Percentiles rank a stretch among this genome's conserved stretches.
These are phyloP conservation scores for Lepus americanus DNA, from an alignment of 2,113 vertebrate genomes.

Conservation along the genomic window DNA sequence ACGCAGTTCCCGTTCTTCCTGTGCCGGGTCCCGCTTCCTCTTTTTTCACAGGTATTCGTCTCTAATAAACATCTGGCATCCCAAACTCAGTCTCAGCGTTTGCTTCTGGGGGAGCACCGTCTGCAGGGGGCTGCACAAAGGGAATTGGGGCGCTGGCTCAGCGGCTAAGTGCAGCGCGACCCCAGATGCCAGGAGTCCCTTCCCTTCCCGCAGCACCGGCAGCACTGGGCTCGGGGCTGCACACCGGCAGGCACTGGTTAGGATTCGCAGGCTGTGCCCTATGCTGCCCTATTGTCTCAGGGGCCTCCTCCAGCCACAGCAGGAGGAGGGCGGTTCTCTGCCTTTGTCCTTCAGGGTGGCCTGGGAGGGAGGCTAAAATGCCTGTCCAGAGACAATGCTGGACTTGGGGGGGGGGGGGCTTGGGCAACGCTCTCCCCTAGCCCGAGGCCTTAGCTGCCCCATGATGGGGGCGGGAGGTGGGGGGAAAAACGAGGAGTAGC, in stretches of 20 bases:
- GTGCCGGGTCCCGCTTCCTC: not conserved
- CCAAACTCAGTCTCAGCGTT: slow-evolving; percentile 46
- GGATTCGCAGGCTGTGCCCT: too few species aligned
- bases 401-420: not conserved
- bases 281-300: too few species aligned
- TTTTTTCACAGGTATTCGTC: slow-evolving; percentile 74
- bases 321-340: too few species aligned
- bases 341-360: not conserved
- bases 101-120: slow-evolving; percentile 44
- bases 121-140: not conserved
- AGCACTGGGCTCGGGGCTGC: too few species aligned
- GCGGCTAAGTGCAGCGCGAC: not conserved
- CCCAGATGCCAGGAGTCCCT: not conserved
- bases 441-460: not conserved
- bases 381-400: not conserved
- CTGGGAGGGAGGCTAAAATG: not conserved
- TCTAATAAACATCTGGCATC: slow-evolving; percentile 75
- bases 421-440: too few species aligned
- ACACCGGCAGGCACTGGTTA: too few species aligned
- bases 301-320: not conserved
- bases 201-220: not conserved
- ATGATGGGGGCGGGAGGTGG: not conserved
- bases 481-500: not conserved
- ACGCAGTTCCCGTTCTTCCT: not conserved
- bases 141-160: not conserved